Conservation (phyloP, 2,797 vertebrate species). For the Acipenser transmontanus region DNA sequence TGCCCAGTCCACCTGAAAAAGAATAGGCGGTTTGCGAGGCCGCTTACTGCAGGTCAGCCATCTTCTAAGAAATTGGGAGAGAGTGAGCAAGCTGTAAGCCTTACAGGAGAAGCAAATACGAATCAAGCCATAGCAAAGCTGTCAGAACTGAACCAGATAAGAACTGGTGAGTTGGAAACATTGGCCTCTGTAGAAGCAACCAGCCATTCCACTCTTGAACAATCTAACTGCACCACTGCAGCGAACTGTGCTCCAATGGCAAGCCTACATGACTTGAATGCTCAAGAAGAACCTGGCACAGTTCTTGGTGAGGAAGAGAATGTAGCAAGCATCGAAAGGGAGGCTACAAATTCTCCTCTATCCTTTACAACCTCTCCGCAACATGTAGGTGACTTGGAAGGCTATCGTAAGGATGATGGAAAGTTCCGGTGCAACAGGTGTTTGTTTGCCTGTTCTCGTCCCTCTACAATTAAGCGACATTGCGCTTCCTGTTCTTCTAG, state of each 20-base stretch:
- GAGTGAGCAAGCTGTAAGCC: not conserved
- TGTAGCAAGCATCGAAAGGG: not conserved
- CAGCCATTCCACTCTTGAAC: slow-evolving; percentile 16
- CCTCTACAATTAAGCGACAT: slow-evolving; percentile 68
- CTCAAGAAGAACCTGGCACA: not conserved
- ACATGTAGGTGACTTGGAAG: not conserved
- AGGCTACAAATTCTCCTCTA: not conserved
- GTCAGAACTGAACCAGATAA: too few species aligned
- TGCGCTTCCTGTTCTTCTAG: slow-evolving; percentile 43
- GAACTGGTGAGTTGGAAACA: too few species aligned
- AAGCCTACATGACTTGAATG: not conserved
- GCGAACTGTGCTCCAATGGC: not conserved
- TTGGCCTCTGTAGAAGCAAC: not conserved
- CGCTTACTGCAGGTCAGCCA: slow-evolving; percentile 8
- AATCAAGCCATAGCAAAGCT: not conserved
- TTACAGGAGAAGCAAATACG: not conserved
- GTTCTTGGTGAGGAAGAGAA: not conserved
- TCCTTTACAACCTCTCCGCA: not conserved
- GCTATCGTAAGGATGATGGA: slow-evolving; percentile 38
- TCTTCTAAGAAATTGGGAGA: not conserved
- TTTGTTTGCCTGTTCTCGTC: slow-evolving; percentile 66
- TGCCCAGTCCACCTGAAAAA: slow-evolving; percentile 59
- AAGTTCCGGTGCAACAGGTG: slow-evolving; percentile 73
- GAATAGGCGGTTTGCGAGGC: slow-evolving; percentile 37
- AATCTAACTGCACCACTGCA: slow-evolving; percentile 6